phyloP scores from a whole-genome alignment of 2,113 vertebrate species.

The Python bivittatus region DNA sequence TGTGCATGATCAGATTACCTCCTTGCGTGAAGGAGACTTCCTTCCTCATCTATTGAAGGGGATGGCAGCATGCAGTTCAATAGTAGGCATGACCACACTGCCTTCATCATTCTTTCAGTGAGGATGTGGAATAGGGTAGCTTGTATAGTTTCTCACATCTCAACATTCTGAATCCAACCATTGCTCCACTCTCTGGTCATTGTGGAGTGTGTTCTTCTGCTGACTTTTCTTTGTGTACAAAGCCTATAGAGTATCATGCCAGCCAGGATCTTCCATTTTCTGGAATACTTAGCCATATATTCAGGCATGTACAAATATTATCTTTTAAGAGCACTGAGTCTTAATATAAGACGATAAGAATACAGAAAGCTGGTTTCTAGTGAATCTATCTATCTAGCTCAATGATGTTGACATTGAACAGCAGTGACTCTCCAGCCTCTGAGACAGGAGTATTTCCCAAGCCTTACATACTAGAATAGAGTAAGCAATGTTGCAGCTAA shows the following conservation, averaged over 20 bases:
- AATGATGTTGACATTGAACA: neutral
- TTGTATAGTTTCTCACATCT: neutral
- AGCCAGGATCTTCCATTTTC: neutral
- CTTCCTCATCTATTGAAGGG: neutral
- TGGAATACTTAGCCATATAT: neutral
- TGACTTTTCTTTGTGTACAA: neutral
- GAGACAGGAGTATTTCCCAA: neutral
- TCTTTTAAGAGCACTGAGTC: neutral
- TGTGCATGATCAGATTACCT: neutral
- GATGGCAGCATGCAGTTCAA: neutral
- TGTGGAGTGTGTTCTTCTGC: neutral
- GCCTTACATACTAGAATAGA: neutral
- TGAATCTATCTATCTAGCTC: neutral
- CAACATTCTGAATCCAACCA: neutral
- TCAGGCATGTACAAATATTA: neutral
- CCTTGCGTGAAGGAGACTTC: neutral
- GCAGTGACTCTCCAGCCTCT: neutral
- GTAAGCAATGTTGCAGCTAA: neutral
- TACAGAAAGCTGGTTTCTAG: neutral
- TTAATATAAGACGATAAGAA: neutral
- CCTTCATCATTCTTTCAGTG: neutral
- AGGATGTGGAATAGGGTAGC: neutral
- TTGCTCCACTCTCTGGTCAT: neutral
- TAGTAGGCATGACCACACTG: neutral
- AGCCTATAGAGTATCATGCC: neutral